phyloP scores from a whole-genome alignment of 2,113 vertebrate genomes.

The Morone chrysops region DNA sequence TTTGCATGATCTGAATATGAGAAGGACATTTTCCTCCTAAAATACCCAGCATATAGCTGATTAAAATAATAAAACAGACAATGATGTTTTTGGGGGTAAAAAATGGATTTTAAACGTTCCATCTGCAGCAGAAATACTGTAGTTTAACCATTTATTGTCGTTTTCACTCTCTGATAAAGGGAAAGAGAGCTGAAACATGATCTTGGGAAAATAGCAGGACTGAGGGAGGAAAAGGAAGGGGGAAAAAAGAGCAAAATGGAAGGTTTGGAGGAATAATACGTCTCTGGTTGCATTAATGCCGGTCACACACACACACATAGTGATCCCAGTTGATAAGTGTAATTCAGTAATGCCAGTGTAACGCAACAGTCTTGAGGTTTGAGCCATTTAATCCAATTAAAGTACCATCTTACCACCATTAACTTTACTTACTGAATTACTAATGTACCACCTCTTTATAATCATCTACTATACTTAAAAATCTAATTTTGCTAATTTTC shows the following conservation, averaged over 20 bases:
- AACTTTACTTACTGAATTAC: not conserved
- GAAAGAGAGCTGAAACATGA: not conserved
- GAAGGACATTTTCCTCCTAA: not conserved
- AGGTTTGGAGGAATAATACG: conserved; percentile 14
- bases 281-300: not conserved
- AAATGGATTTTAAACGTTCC: not conserved
- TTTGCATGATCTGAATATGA: not conserved
- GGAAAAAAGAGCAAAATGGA: not conserved
- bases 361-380: not conserved
- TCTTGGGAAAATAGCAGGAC: not conserved
- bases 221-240: too few relatives aligned
- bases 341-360: conserved; percentile 2
- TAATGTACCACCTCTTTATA: too few relatives aligned
- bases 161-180: not conserved
- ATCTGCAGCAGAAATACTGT: not conserved
- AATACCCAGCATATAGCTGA: too few relatives aligned
- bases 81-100: too few relatives aligned
- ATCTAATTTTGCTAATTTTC: too few relatives aligned
- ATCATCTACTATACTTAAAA: too few relatives aligned
- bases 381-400: conserved; percentile 1
- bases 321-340: not conserved
- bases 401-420: not conserved
- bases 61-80: not conserved
- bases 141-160: not conserved
- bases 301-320: not conserved